Conservation (phyloP, 2,113 vertebrate genomes). For the Ailuropoda melanoleuca region DNA sequence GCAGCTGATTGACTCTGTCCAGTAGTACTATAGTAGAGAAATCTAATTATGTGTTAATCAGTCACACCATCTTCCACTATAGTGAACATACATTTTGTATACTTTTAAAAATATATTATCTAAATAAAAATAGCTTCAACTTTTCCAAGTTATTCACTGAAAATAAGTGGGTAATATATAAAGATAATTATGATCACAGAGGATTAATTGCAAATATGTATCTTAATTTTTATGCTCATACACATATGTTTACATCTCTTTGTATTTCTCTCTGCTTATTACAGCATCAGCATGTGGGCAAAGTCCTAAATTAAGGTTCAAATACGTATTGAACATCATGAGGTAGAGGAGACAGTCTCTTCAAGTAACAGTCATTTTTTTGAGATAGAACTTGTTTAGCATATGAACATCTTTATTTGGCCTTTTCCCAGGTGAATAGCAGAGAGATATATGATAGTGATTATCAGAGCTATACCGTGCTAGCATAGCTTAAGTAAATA, state of each 20-base stretch:
- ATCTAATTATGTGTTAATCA: not conserved
- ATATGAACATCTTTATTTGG: not conserved
- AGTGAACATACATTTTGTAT: not conserved
- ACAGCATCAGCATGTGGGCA: not conserved
- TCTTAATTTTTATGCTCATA: not conserved
- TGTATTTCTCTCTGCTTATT: not conserved
- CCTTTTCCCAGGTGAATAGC: not conserved
- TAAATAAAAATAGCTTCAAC: not conserved
- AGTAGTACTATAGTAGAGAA: not conserved
- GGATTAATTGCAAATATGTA: not conserved
- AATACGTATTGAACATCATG: not conserved
- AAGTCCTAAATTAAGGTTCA: not conserved
- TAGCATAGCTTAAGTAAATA: not conserved
- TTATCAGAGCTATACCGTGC: not conserved
- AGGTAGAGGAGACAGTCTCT: not conserved
- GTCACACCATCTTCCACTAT: not conserved
- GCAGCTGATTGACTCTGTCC: not conserved
- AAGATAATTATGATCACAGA: not conserved
- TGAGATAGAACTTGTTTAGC: not conserved
- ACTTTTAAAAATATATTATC: not conserved
- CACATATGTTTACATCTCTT: not conserved
- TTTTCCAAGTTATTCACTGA: not conserved
- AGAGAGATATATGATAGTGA: not conserved
- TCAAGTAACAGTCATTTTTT: not conserved
- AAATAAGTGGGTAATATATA: not conserved